Evolutionary conservation across 2,113 vertebrate genomes (phyloP), one percentile per base, ranked within the genome.

Genomic region (Mastomys natalensis): DNA sequence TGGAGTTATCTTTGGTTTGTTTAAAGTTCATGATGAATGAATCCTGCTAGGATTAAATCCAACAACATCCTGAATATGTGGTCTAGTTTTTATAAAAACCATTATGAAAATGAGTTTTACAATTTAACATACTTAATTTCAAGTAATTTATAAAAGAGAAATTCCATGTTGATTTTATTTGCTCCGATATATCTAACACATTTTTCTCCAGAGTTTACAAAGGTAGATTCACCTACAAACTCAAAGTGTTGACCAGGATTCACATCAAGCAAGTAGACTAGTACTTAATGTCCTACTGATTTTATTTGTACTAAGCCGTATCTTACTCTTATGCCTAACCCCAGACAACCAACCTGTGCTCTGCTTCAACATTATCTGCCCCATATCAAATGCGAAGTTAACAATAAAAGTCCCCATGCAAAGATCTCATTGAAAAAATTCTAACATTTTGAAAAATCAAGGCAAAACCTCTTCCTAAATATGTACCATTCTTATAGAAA

Each of bases 31-130:
- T 17, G 4, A 19, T 78, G 4, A 43, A 24, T 82, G 43, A 19
- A 78, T 29, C 7, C 12, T 94, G 94, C 31, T 76, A 73, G 4
- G 17, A 92, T 92, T 93, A 89, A 60, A 86, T 16, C 8, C 93
- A 85, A 85, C 0, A 81, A 10, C 2, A 62, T 53, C 29, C 22
- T 81, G 29, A 70, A 92, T 89, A 66, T 91, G 34, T 96, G 96
- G 85, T 85, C 66, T 80, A 2, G 82, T 86, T 82, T 96, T 34
- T 88, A 48, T 26, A 48, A n/a, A n/a, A n/a, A n/a, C n/a, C n/a
- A n/a, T 0, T 82, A 26, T 96, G 45, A 92, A 87, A 64, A 90
- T 80, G 4, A 1, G 31, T 64, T 15, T 7, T 85, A 8, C 10
- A 77, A 70, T 95, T 90, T 88, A 85, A 1, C 64, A 58, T 48